phyloP scores from a whole-genome alignment of 2,797 vertebrate genomes.

The Melopsittacus undulatus region DNA sequence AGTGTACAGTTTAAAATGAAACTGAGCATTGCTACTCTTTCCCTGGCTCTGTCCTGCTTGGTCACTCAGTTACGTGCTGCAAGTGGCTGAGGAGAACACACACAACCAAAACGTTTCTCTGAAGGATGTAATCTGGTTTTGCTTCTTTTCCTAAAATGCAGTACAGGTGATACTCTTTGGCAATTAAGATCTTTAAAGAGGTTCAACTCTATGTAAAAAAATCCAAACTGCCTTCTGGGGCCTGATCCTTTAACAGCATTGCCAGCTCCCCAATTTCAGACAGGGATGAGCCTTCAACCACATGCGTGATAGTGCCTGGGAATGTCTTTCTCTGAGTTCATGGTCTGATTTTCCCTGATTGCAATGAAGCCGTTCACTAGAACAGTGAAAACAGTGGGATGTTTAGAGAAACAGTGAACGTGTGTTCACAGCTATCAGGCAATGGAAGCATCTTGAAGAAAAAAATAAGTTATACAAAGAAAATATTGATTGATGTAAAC shows the following conservation, averaged over 20 bases:
- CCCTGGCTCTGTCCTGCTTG: not conserved
- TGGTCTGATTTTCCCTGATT: not conserved
- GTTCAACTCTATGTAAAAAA: not conserved
- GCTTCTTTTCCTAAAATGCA: not conserved
- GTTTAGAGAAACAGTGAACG: not conserved
- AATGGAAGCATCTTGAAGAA: not conserved
- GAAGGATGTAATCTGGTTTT: not conserved
- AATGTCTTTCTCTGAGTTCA: not conserved
- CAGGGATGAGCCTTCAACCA: not conserved
- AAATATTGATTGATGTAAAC: not conserved
- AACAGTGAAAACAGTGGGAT: rapidly evolving
- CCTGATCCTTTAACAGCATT: not conserved
- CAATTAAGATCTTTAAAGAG: not conserved
- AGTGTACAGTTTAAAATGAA: not conserved
- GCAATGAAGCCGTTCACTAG: not conserved
- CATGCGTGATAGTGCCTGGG: rapidly evolving
- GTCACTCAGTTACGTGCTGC: not conserved
- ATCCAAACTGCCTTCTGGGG: not conserved
- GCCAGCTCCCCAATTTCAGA: not conserved
- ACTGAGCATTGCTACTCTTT: not conserved
- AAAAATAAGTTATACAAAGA: not conserved
- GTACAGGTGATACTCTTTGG: not conserved
- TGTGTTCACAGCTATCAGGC: not conserved
- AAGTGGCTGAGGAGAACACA: not conserved
- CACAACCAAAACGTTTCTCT: not conserved